Base-by-base conservation (phyloP, 2,888 invertebrate species). In the Ophion costatus region DNA sequence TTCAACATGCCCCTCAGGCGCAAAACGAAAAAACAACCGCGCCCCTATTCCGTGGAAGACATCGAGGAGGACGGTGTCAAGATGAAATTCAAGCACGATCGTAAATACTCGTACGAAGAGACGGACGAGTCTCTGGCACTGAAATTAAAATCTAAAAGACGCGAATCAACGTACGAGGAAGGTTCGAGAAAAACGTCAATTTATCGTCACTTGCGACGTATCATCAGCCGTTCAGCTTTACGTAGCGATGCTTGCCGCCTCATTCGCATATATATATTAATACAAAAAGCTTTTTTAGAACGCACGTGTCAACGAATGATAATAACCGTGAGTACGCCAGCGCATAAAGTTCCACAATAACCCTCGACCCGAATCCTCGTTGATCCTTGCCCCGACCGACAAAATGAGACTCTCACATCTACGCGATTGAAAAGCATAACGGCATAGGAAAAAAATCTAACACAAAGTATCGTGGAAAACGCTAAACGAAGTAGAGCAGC, bases 81-180 rank as follows among this genome's bases (percentile, higher is more conserved):
- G 57, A 88, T 94, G 64, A 93, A 94, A 75, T 83, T 94, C 42
- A 93, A 92, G 86, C 90, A 94, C 51, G 91, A 95, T 63, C 94
- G 94, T 88, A 95, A 94, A 90, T 91, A 92, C 82, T 94, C 94
- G 80, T 91, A 92, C 66, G 92, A 93, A 70, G 95, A 95, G 90
- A 91, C 94, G 63, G 97, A 96, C 93, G 96, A 96, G 90, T 95
- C 96, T 14, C 94, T 97, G 29, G 96, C 96, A 81, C 94, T 98
- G 76, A 96, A 96, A 92, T 94, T 97, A 89, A 96, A 96, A 89
- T 95, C 95, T 87, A 97, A 96, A 93, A 95, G 96, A 88, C 95
- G 96, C 82, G 95, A 95, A 88, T 95, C 95, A 74, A 95, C 96
- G 64, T 96, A 96, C 91, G 95, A 96, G 87, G 96, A 96, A 95